phyloP scores from a whole-genome alignment of 2,113 vertebrate species.

The Rhea americana region DNA sequence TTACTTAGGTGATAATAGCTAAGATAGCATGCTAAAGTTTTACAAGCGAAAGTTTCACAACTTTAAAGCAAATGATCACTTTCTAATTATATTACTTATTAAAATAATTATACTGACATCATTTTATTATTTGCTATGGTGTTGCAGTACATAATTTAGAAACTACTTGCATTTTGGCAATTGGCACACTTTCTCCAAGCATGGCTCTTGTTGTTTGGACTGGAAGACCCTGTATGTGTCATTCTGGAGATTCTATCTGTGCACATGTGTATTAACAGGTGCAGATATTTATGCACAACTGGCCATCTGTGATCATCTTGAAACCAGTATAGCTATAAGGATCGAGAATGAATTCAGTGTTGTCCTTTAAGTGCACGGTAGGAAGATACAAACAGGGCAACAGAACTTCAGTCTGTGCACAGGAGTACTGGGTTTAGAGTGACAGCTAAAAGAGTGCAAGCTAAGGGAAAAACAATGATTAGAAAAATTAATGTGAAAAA shows the following conservation, averaged over 20 bases:
- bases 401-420: background rate
- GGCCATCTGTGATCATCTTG: background rate
- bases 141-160: background rate
- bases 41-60: background rate
- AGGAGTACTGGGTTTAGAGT: background rate
- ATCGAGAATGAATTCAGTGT: background rate
- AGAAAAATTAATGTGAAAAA: background rate
- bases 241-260: background rate
- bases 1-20: background rate
- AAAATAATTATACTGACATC: background rate
- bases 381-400: background rate
- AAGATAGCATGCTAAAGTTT: background rate
- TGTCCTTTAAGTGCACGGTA: background rate
- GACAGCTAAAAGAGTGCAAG: background rate
- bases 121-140: background rate
- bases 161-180: background rate
- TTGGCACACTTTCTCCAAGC: background rate
- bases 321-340: background rate
- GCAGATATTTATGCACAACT: background rate
- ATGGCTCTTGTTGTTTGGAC: background rate
- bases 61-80: background rate
- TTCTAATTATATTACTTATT: slow-evolving; percentile 9
- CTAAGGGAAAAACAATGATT: background rate
- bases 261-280: background rate
- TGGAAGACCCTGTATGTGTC: background rate